Base-by-base conservation (phyloP, 2,888 invertebrate genomes). In the Melieria omissa region DNA sequence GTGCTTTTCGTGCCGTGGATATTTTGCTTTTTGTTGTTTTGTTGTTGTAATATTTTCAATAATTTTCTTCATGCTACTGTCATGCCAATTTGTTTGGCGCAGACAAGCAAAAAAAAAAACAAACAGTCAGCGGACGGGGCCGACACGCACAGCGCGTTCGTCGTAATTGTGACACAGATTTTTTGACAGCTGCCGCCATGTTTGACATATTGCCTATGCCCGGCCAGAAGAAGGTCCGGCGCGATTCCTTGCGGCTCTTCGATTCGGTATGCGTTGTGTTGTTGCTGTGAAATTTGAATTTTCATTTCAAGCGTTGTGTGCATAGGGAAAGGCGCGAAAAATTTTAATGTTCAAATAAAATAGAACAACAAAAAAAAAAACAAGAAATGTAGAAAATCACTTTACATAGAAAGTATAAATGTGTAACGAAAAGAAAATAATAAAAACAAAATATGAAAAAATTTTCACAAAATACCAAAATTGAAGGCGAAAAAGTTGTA, bases 141-240 rank as follows among this genome's bases (percentile, higher is more conserved):
- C 12, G 29, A 29, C 29, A 29, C 29, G 3, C 29, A 29, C 29
- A 29, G 29, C 29, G 29, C 29, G 29, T 29, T 29, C 29, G 29
- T 29, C 29, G 29, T 29, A 3, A 29, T 52, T 57, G 47, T 65
- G 60, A 14, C 65, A 65, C 54, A 71, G 65, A 71, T 71, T 71
- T 71, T 65, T 54, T 71, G 71, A 71, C 71, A 65, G 71, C 65
- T 65, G 65, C 61, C 61, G 60, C 47, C 65, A 29, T 54, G 41
- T 64, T 70, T 71, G 71, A 71, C 71, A 71, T 71, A 71, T 71
- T 71, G 60, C 54, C 60, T 60, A 66, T 44, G 47, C 14, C 16
- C 14, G n/a, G 49, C 41, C 41, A 60, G 45, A 66, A 66, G 47
- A 57, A 29, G 41, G 10, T 14, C 47, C 4, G 14, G 29, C 29